Conservation (phyloP, 2,888 invertebrate genomes). For the Hyles lineata region DNA sequence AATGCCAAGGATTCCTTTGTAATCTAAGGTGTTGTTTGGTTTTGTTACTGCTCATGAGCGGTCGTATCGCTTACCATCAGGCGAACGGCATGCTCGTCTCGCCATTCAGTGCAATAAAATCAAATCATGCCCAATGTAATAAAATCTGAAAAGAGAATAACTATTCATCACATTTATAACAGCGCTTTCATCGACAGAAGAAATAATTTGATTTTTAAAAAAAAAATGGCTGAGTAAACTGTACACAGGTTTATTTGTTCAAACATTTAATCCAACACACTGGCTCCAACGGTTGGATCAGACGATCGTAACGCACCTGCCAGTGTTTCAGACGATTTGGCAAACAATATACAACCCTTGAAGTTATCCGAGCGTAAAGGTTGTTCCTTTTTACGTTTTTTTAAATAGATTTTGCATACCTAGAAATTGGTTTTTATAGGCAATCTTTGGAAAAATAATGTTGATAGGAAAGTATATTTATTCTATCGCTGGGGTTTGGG, state of each 20-base stretch:
- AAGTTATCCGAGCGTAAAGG: constrained; percentile 41
- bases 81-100: too few relatives aligned
- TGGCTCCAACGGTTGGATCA: neutral
- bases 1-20: too few relatives aligned
- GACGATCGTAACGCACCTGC: constrained; percentile 21
- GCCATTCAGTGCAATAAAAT: too few relatives aligned
- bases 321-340: constrained; percentile 28
- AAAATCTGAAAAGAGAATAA: too few relatives aligned
- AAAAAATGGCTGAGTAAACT: too few relatives aligned
- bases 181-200: too few relatives aligned
- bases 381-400: constrained; percentile 32
- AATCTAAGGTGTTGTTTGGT: too few relatives aligned
- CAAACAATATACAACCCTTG: constrained; percentile 39
- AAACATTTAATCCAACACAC: neutral
- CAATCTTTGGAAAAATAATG: neutral
- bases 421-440: constrained; percentile 22
- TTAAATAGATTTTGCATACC: constrained; percentile 36
- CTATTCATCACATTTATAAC: too few relatives aligned
- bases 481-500: neutral
- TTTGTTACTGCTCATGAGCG: too few relatives aligned
- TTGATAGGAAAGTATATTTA: neutral
- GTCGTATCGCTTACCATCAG: too few relatives aligned
- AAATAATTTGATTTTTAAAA: too few relatives aligned
- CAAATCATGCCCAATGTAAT: too few relatives aligned
- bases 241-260: neutral